Evolutionary conservation across 2,888 invertebrate species (phyloP), one percentile per base, ranked within the genome.

Genomic region (Xestia c-nigrum): DNA sequence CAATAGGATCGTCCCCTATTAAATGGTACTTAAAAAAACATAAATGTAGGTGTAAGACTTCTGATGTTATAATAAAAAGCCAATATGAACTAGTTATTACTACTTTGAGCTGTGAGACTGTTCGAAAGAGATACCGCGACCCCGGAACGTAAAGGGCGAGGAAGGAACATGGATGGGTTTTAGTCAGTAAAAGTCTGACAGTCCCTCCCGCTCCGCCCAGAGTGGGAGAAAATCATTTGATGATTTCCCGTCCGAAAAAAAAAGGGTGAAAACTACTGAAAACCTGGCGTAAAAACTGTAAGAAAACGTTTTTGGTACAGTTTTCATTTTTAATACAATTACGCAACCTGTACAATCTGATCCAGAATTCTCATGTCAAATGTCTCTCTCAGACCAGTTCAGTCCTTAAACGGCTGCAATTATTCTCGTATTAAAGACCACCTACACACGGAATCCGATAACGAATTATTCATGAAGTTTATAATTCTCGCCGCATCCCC

Each of bases 401-500:
- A 70, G 67, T 71, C 38, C 61, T 70, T 78, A 83, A 85, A 71
- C 43, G 76, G 24, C 69, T 75, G 71, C 80, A 87, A 87, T 86
- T 84, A 82, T 77, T 81, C 67, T 64, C 57, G 21, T 67, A 82
- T 78, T 74, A 80, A 78, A 77, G 79, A 74, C 88, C 86, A 88
- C 88, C 87, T 83, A 83, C 77, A 76, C 78, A 75, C 46, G 78
- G 72, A 78, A 84, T 81, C 85, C 57, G 76, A 79, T 81, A 47
- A 74, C 52, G 80, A 85, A 88, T 81, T 68, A 85, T 85, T 86
- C 88, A 83, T 86, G 81, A 83, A 80, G 76, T 80, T 83, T 81
- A 85, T 87, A 87, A 91, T 91, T 89, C 89, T 87, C 88, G 78
- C 81, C 83, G 78, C 84, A 84, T 87, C 85, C 86, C 70, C 61